phyloP scores from a whole-genome alignment of 2,797 vertebrate species.

The Leontopithecus rosalia region DNA sequence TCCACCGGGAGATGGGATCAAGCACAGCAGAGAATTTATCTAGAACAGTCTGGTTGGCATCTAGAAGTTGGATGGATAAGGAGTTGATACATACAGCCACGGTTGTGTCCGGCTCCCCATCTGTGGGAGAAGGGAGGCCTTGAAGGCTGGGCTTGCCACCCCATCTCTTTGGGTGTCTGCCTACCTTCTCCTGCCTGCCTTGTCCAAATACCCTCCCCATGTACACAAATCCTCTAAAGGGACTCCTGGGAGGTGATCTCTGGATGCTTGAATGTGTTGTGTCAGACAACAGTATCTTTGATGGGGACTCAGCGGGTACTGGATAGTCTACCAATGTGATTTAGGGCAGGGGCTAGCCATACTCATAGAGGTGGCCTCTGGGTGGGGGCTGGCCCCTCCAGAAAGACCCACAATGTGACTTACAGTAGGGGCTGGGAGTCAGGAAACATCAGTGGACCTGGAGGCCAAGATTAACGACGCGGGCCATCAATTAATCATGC shows the following conservation, averaged over 20 bases:
- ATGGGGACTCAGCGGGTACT: not conserved
- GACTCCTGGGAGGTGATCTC: not conserved
- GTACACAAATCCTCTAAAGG: not conserved
- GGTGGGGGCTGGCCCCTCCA: not conserved
- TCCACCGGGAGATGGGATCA: slow-evolving; percentile 36
- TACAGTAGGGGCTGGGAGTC: not conserved
- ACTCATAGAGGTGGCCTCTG: not conserved
- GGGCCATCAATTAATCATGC: not conserved
- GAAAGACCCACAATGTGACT: not conserved
- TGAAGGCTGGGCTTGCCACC: not conserved
- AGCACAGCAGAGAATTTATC: slow-evolving; percentile 14
- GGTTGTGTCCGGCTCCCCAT: slow-evolving; percentile 34
- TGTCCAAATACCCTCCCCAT: rapidly evolving
- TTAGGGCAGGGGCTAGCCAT: not conserved
- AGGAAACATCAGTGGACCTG: not conserved
- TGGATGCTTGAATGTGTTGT: not conserved
- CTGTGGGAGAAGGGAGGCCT: not conserved
- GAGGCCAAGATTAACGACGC: not conserved
- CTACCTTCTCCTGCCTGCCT: not conserved
- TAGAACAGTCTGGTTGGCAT: not conserved
- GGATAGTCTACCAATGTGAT: not conserved
- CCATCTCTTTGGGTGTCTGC: not conserved
- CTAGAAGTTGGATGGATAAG: slow-evolving; percentile 55
- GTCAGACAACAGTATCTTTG: not conserved
- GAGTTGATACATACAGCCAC: slow-evolving; percentile 58